Conservation (phyloP, 2,113 vertebrate species). For the Gallinago undulata region DNA sequence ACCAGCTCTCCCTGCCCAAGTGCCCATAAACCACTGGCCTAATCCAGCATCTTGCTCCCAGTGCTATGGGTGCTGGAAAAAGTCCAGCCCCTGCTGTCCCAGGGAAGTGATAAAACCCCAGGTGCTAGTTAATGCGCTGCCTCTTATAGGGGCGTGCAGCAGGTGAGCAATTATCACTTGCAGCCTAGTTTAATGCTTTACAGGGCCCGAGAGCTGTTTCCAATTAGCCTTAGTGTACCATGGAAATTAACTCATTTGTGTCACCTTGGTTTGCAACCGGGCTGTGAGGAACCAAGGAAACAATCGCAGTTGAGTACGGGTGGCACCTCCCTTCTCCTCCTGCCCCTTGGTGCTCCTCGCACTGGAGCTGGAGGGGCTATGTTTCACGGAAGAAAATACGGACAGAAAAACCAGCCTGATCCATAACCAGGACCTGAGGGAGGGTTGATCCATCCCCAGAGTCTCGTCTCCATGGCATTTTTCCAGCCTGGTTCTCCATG, state of each 20-base stretch:
- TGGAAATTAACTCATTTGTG: constrained; percentile 66
- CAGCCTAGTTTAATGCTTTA: constrained; percentile 49
- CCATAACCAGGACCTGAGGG: neutral
- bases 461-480: constrained; percentile 10
- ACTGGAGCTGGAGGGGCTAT: neutral
- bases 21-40: neutral
- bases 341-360: neutral
- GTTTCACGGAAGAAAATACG: neutral
- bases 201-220: constrained; percentile 53
- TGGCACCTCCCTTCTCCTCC: neutral
- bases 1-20: neutral
- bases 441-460: neutral
- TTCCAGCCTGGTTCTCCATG: neutral
- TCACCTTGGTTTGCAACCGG: constrained; percentile 42
- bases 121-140: constrained; percentile 24
- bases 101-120: constrained; percentile 52
- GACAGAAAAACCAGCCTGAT: neutral
- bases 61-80: neutral
- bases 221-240: constrained; percentile 55
- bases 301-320: neutral
- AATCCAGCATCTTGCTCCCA: neutral
- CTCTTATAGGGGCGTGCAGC: constrained; percentile 53
- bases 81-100: neutral
- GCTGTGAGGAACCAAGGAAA: neutral
- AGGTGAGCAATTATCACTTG: constrained; percentile 73